Percentiles rank a stretch among this genome's conserved stretches.
Evolutionary conservation across 2,797 vertebrate species (phyloP).

Genomic region (Mallotus villosus): DNA sequence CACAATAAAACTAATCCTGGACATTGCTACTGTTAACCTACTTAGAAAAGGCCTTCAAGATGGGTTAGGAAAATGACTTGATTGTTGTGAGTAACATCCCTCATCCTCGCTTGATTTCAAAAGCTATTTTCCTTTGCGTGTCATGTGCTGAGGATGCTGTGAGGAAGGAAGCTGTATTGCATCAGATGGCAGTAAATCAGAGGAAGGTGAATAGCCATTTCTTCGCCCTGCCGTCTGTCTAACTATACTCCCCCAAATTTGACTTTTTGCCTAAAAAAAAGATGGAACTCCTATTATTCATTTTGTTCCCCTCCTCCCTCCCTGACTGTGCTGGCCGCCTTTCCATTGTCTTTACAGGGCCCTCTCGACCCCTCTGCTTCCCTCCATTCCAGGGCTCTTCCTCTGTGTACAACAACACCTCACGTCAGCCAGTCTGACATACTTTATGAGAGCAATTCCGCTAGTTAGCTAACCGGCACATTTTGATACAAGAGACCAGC

Average conservation of each 20-base stretch:
- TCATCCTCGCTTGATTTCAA: slow-evolving; percentile 31
- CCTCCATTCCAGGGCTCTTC: slow-evolving; percentile 74
- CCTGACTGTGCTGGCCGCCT: slow-evolving; percentile 35
- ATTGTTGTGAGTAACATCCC: background rate
- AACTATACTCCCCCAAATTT: slow-evolving; percentile 27
- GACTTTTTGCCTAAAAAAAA: slow-evolving; percentile 25
- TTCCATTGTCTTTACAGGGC: slow-evolving; percentile 67
- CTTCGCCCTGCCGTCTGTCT: slow-evolving; percentile 2
- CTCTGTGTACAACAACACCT: slow-evolving; percentile 72
- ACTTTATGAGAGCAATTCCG: background rate
- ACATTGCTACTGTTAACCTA: slow-evolving; percentile 12
- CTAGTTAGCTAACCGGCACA: too few relatives aligned
- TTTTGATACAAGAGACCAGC: too few relatives aligned
- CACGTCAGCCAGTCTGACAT: slow-evolving; percentile 70
- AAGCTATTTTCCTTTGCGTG: slow-evolving; percentile 56
- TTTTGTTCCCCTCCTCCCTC: slow-evolving; percentile 52
- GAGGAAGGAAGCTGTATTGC: slow-evolving; percentile 50
- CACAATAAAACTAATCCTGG: background rate
- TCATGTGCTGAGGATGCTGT: slow-evolving; percentile 41
- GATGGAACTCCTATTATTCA: too few relatives aligned
- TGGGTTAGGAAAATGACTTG: slow-evolving; percentile 8
- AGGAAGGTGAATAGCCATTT: background rate
- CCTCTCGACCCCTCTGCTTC: slow-evolving; percentile 70
- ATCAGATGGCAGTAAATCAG: slow-evolving; percentile 47
- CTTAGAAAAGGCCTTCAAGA: background rate